Conservation (phyloP, 2,797 vertebrate genomes). For the Gouania willdenowi region DNA sequence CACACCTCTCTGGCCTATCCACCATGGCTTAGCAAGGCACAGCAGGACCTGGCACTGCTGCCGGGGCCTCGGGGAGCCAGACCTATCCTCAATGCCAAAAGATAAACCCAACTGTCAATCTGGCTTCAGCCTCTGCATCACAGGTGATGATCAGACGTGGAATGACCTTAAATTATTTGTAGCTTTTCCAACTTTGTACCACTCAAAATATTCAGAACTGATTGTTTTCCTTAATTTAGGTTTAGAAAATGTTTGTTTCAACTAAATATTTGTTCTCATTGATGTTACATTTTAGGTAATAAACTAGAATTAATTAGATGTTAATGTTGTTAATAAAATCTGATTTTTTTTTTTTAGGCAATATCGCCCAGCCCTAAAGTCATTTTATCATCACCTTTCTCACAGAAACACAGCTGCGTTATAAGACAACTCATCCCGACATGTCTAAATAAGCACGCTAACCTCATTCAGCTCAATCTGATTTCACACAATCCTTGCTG, state of each 20-base stretch:
- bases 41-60: constrained; percentile 24
- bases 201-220: neutral
- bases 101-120: constrained; percentile 20
- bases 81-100: constrained; percentile 5
- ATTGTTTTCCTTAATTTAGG: neutral
- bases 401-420: constrained; percentile 49
- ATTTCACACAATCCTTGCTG: constrained; percentile 31
- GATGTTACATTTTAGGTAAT: too few species aligned
- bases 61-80: constrained; percentile 17
- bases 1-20: constrained; percentile 10
- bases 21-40: constrained; percentile 21
- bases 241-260: neutral
- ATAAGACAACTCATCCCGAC: constrained; percentile 49
- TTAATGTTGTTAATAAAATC: too few species aligned
- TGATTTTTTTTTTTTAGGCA: too few species aligned
- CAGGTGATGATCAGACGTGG: constrained; percentile 10
- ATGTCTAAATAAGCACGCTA: constrained; percentile 35
- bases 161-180: neutral
- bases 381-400: constrained; percentile 17
- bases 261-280: too few species aligned
- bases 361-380: too few species aligned
- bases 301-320: too few species aligned
- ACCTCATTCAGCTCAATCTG: constrained; percentile 31
- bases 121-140: constrained; percentile 10
- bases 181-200: constrained; percentile 4